A percentile compares a stretch with the other conserved stretches of the same genome.
phyloP scores from a whole-genome alignment of 2,888 invertebrate species.

The Polia nebulosa region DNA sequence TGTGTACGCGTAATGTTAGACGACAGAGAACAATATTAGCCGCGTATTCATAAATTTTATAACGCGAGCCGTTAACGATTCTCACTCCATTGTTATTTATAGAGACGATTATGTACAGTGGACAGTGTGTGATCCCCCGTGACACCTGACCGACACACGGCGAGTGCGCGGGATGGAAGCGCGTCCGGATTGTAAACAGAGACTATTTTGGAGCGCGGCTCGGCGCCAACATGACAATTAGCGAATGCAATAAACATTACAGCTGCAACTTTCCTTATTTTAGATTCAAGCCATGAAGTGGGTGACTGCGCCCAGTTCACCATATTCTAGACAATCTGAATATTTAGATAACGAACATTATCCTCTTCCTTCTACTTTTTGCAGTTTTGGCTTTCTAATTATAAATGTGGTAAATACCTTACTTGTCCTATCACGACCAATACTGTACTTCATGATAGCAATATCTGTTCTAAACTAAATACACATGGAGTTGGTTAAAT shows the following conservation, averaged over 20 bases:
- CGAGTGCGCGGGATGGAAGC: conserved; percentile 24
- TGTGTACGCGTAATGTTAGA: conserved; percentile 67
- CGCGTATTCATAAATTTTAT: conserved; percentile 68
- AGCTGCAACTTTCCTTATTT: conserved; percentile 42
- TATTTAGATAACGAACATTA: conserved; percentile 1
- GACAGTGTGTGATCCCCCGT: too few relatives aligned
- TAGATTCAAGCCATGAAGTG: neutral
- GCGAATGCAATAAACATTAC: conserved; percentile 63
- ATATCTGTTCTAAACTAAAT: neutral
- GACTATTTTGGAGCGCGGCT: conserved; percentile 68
- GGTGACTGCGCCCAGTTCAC: neutral
- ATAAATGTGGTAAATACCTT: neutral
- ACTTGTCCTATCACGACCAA: neutral
- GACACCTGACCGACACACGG: neutral
- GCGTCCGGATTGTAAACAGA: conserved; percentile 69
- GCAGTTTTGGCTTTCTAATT: neutral
- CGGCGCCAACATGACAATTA: conserved; percentile 71
- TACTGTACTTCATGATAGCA: too few relatives aligned
- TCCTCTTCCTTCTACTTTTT: neutral
- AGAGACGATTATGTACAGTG: conserved; percentile 57
- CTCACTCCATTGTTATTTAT: conserved; percentile 66
- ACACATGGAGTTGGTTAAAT: neutral
- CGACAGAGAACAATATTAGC: too few relatives aligned
- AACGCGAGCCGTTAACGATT: conserved; percentile 61
- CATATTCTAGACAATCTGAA: neutral